phyloP scores from a whole-genome alignment of 2,888 invertebrate species.

The Gonocerus acuteangulatus region DNA sequence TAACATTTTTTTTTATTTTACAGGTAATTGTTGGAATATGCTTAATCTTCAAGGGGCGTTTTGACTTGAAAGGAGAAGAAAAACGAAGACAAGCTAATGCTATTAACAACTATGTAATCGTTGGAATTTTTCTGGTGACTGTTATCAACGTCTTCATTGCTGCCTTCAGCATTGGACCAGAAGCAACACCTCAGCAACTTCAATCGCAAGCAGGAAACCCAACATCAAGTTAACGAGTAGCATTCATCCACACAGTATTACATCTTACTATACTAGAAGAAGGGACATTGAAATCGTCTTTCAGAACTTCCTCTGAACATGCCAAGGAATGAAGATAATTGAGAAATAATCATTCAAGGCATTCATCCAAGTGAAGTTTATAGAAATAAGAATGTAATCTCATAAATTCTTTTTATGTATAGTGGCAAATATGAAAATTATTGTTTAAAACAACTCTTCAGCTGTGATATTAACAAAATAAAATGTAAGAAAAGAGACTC shows the following conservation, averaged over 20 bases:
- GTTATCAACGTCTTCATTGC: slow-evolving; percentile 83
- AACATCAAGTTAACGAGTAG: not conserved
- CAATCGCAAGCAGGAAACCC: not conserved
- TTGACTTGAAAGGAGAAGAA: slow-evolving; percentile 69
- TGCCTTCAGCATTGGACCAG: slow-evolving; percentile 57
- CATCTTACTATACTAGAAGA: too few relatives aligned
- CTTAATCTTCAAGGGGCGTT: slow-evolving; percentile 74
- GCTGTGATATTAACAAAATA: too few relatives aligned
- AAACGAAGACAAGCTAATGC: slow-evolving; percentile 64
- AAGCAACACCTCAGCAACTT: not conserved
- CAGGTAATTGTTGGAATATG: slow-evolving; percentile 75
- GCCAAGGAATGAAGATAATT: too few relatives aligned
- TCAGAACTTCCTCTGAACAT: too few relatives aligned
- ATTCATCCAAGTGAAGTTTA: too few relatives aligned
- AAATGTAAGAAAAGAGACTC: too few relatives aligned
- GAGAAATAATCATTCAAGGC: too few relatives aligned
- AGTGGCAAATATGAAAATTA: too few relatives aligned
- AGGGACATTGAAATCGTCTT: too few relatives aligned
- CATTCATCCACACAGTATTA: not conserved
- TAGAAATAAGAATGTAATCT: too few relatives aligned
- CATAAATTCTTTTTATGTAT: too few relatives aligned
- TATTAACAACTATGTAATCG: slow-evolving; percentile 75
- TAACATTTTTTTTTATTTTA: slow-evolving; percentile 14
- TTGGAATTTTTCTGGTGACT: slow-evolving; percentile 77
- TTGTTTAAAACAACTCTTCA: too few relatives aligned